A percentile compares a stretch with the other conserved stretches of the same genome.
phyloP scores from a whole-genome alignment of 2,888 invertebrate genomes.

The Zele albiditarsus region DNA sequence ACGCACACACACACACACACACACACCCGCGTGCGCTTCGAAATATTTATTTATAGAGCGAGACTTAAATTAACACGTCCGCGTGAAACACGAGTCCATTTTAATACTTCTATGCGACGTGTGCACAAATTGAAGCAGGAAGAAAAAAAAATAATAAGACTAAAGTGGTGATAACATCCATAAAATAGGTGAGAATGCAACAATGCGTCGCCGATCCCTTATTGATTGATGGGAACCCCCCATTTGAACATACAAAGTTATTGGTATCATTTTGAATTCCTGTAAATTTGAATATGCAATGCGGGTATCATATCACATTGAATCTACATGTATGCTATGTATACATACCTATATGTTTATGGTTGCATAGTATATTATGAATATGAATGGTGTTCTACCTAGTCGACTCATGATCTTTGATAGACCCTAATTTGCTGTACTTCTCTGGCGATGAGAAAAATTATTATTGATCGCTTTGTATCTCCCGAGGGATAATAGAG shows the following conservation, averaged over 20 bases:
- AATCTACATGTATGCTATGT: background rate
- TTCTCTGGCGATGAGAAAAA: background rate
- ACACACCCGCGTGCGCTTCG: no score
- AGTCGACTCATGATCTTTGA: background rate
- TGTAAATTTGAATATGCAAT: no score
- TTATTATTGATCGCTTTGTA: background rate
- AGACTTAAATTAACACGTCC: slow-evolving; percentile 59
- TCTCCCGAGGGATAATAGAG: no score
- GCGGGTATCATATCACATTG: no score
- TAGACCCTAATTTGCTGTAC: background rate
- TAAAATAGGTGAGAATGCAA: slow-evolving; percentile 46
- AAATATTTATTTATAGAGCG: slow-evolving; percentile 57
- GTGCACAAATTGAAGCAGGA: slow-evolving; percentile 21
- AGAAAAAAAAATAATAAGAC: slow-evolving; percentile 11
- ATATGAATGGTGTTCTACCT: background rate
- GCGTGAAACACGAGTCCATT: slow-evolving; percentile 56
- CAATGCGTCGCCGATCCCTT: slow-evolving; percentile 56
- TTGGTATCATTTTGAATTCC: slow-evolving; percentile 29
- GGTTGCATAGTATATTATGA: background rate
- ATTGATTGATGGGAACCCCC: slow-evolving; percentile 37
- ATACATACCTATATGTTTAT: background rate
- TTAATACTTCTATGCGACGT: slow-evolving; percentile 10
- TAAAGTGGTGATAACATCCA: background rate
- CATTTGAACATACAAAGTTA: slow-evolving; percentile 13
- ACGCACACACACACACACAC: slow-evolving; percentile 14